Evolutionary conservation across 2,888 invertebrate species (phyloP).

Genomic region (Clepsis dumicolana): DNA sequence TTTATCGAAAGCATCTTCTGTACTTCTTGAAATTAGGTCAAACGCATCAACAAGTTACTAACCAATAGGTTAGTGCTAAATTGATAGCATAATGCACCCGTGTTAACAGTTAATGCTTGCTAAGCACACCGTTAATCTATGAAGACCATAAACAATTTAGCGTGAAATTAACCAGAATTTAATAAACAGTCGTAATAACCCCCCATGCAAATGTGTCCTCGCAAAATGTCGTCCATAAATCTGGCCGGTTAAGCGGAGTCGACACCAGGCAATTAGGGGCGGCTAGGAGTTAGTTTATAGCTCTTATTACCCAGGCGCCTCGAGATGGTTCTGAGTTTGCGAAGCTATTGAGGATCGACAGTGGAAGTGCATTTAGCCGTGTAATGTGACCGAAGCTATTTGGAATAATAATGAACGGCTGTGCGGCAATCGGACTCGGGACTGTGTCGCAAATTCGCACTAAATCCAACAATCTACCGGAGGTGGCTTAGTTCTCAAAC

Average conservation of each 20-base stretch:
- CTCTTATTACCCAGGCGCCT: constrained; percentile 61
- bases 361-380: constrained; percentile 77
- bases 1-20: no score
- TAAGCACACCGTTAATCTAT: not conserved
- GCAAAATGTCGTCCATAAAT: constrained; percentile 68
- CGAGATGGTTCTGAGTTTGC: constrained; percentile 57
- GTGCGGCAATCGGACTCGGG: constrained; percentile 57
- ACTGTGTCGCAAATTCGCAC: constrained; percentile 51
- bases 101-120: constrained; percentile 3
- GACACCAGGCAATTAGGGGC: constrained; percentile 72
- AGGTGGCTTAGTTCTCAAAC: constrained; percentile 50
- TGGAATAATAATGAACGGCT: constrained; percentile 74
- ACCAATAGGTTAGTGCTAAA: not conserved
- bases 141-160: constrained; percentile 21
- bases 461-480: constrained; percentile 47
- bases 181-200: constrained; percentile 44
- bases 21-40: no score
- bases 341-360: constrained; percentile 65
- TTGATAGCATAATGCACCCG: constrained; percentile 4
- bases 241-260: constrained; percentile 61
- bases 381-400: constrained; percentile 63
- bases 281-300: constrained; percentile 61
- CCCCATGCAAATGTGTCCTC: constrained; percentile 48
- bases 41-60: no score
- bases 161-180: constrained; percentile 42